phyloP scores from a whole-genome alignment of 1,140 invertebrate genomes.

The Drosophila takahashii region DNA sequence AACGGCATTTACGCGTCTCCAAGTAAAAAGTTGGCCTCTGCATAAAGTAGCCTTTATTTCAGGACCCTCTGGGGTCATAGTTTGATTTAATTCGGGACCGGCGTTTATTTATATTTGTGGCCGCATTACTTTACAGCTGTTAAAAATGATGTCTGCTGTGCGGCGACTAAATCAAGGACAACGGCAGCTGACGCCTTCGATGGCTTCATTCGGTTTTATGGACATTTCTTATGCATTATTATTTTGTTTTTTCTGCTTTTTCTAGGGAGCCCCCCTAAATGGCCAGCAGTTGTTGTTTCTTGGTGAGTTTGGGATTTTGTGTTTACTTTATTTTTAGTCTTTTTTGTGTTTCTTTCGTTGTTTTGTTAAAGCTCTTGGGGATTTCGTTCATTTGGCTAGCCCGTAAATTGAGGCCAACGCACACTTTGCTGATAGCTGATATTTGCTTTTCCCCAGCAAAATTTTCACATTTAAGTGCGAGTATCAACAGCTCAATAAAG shows the following conservation, averaged over 20 bases:
- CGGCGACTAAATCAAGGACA: constrained; percentile 60
- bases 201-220: constrained; percentile 45
- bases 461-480: constrained; percentile 23
- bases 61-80: constrained; percentile 37
- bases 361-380: constrained; percentile 37
- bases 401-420: constrained; percentile 26
- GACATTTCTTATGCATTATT: constrained; percentile 46
- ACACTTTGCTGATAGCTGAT: constrained; percentile 1
- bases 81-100: constrained; percentile 74
- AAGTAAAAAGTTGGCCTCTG: constrained; percentile 17
- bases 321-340: constrained; percentile 27
- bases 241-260: constrained; percentile 21
- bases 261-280: constrained; percentile 1
- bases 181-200: constrained; percentile 33
- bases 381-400: constrained; percentile 17
- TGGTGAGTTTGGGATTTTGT: constrained; percentile 34
- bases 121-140: constrained; percentile 82
- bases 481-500: constrained; percentile 39
- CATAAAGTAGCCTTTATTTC: not conserved
- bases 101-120: constrained; percentile 76
- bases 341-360: constrained; percentile 1
- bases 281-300: too few relatives aligned
- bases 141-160: constrained; percentile 61
- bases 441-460: constrained; percentile 12
- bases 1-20: constrained; percentile 72